These are phyloP conservation scores for Pogonomyrmex barbatus DNA, from an alignment of 1,140 invertebrate species.

Conservation along the genomic window DNA sequence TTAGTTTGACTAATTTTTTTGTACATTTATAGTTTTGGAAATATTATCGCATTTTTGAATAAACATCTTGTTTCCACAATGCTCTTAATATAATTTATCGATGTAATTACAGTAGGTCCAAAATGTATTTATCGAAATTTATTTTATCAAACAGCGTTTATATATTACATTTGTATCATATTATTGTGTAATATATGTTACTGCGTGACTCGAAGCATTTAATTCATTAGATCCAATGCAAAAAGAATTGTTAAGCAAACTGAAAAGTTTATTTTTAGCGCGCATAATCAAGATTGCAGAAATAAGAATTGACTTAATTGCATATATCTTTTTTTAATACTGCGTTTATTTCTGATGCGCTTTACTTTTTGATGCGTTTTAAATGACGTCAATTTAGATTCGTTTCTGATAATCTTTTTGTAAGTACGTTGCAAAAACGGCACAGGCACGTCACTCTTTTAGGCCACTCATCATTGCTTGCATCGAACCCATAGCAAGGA, in stretches of 20 bases:
- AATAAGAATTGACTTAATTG: not conserved
- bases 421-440: not conserved
- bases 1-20: not conserved
- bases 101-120: slow-evolving; percentile 16
- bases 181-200: not conserved
- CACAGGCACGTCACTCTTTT: not conserved
- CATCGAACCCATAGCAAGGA: not conserved
- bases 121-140: not conserved
- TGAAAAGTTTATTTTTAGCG: not conserved
- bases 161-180: not conserved
- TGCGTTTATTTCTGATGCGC: not conserved
- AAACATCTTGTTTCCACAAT: slow-evolving; percentile 1
- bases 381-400: not conserved
- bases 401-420: slow-evolving; percentile 9
- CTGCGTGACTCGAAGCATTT: not conserved
- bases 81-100: slow-evolving; percentile 27
- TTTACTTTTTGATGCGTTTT: not conserved
- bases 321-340: not conserved
- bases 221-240: too few species aligned
- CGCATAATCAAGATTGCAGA: too few species aligned
- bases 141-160: not conserved
- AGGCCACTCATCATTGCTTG: slow-evolving; percentile 19
- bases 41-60: not conserved
- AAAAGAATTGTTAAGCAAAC: not conserved
- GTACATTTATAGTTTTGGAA: not conserved